Evolutionary conservation across 2,113 vertebrate species (phyloP).

Genomic region (Aegypius monachus): DNA sequence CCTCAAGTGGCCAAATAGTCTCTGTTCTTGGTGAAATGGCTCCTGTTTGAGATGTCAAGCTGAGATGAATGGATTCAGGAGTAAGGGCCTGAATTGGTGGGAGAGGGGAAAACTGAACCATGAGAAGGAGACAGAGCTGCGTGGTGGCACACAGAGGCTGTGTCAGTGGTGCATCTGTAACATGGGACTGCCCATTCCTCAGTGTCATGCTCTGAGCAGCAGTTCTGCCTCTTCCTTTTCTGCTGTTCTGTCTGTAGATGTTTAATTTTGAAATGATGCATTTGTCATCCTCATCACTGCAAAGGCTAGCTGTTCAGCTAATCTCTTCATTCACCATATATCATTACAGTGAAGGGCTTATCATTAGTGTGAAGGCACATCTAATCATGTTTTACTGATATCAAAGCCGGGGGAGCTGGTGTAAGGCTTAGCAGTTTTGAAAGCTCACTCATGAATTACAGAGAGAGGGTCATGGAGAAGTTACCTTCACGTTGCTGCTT

Average conservation of each 20-base stretch:
- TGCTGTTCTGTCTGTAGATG: background rate
- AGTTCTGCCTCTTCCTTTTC: background rate
- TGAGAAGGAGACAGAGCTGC: background rate
- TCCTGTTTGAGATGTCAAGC: background rate
- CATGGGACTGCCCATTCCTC: accelerated
- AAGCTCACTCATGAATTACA: background rate
- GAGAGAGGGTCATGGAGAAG: accelerated
- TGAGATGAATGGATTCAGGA: background rate
- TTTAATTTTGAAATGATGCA: background rate
- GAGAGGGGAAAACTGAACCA: accelerated
- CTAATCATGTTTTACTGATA: background rate
- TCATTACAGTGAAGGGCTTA: background rate
- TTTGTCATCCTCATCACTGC: background rate
- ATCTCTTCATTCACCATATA: background rate
- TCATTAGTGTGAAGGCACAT: background rate
- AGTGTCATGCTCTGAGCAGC: background rate
- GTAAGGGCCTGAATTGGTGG: background rate
- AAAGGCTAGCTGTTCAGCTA: background rate
- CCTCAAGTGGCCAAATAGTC: background rate
- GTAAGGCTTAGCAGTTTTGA: background rate
- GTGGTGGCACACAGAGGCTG: background rate
- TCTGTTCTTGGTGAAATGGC: background rate
- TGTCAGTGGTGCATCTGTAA: too few relatives aligned
- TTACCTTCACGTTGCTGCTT: background rate
- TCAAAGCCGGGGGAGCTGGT: background rate